phyloP scores from a whole-genome alignment of 2,797 vertebrate genomes.

The Psittacula echo region DNA sequence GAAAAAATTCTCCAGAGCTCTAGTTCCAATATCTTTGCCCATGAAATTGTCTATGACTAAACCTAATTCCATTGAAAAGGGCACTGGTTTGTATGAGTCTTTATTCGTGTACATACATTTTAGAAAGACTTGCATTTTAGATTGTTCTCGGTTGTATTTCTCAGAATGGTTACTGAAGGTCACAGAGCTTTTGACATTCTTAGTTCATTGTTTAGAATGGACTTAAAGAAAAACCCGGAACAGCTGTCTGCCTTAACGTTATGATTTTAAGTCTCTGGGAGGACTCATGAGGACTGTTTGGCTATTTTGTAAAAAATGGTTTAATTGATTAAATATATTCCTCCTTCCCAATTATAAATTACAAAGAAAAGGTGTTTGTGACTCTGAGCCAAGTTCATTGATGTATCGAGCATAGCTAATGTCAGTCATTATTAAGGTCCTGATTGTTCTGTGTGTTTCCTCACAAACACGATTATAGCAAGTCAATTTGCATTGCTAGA shows the following conservation, averaged over 20 bases:
- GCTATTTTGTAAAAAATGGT: not conserved
- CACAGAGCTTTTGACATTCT: not conserved
- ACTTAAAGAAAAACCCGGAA: not conserved
- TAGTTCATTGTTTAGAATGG: not conserved
- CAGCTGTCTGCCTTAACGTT: not conserved
- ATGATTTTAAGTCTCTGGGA: not conserved
- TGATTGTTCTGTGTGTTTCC: constrained; percentile 15
- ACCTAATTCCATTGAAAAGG: not conserved
- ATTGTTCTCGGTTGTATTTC: not conserved
- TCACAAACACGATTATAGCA: constrained; percentile 34
- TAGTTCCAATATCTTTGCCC: not conserved
- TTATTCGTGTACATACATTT: not conserved
- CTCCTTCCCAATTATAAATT: constrained; percentile 31
- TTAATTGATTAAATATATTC: not conserved
- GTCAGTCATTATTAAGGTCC: not conserved
- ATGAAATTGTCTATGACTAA: not conserved
- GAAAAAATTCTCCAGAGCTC: not conserved
- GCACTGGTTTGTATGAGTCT: not conserved
- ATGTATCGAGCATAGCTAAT: not conserved
- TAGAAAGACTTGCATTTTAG: not conserved
- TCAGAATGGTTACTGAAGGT: not conserved
- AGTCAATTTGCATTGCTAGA: constrained; percentile 49
- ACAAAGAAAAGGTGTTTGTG: not conserved
- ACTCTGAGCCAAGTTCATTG: not conserved
- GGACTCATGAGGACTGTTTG: not conserved